A percentile compares a stretch with the other conserved stretches of the same genome.
Evolutionary conservation across 2,113 vertebrate species (phyloP).

Genomic region (Microtus ochrogaster): DNA sequence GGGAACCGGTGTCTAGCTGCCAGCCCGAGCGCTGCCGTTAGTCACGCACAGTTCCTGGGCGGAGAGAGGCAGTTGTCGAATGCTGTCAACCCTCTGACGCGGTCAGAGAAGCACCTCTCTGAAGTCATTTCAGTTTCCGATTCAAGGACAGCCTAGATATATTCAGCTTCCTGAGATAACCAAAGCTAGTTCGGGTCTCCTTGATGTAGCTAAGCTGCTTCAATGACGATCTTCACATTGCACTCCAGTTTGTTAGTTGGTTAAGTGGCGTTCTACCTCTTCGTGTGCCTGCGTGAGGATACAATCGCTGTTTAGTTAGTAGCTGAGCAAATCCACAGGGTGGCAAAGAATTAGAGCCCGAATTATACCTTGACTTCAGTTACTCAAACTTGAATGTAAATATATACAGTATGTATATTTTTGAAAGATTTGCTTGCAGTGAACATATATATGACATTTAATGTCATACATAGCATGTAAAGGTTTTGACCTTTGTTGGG

Average conservation of each 20-base stretch:
- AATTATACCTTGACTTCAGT: slow-evolving; percentile 65
- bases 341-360: slow-evolving; percentile 54
- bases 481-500: slow-evolving; percentile 59
- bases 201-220: slow-evolving; percentile 71
- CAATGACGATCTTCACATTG: slow-evolving; percentile 56
- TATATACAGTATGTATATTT: slow-evolving; percentile 82
- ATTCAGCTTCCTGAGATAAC: slow-evolving; percentile 60
- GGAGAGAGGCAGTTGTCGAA: slow-evolving; percentile 29
- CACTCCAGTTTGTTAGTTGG: slow-evolving; percentile 56
- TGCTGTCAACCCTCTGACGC: slow-evolving; percentile 4
- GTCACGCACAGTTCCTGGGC: slow-evolving; percentile 45
- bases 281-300: slow-evolving; percentile 76
- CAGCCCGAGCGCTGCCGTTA: slow-evolving; percentile 67
- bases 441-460: slow-evolving; percentile 67
- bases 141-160: slow-evolving; percentile 27
- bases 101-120: slow-evolving; percentile 15
- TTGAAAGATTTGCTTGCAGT: slow-evolving; percentile 75
- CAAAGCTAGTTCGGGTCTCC: slow-evolving; percentile 65
- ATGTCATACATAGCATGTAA: slow-evolving; percentile 79
- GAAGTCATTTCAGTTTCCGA: slow-evolving; percentile 50
- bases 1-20: slow-evolving; percentile 61
- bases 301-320: slow-evolving; percentile 75
- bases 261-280: slow-evolving; percentile 77
- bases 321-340: slow-evolving; percentile 35
- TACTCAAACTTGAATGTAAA: slow-evolving; percentile 79